Conservation (phyloP, 2,888 invertebrate genomes). For the Troides helena region DNA sequence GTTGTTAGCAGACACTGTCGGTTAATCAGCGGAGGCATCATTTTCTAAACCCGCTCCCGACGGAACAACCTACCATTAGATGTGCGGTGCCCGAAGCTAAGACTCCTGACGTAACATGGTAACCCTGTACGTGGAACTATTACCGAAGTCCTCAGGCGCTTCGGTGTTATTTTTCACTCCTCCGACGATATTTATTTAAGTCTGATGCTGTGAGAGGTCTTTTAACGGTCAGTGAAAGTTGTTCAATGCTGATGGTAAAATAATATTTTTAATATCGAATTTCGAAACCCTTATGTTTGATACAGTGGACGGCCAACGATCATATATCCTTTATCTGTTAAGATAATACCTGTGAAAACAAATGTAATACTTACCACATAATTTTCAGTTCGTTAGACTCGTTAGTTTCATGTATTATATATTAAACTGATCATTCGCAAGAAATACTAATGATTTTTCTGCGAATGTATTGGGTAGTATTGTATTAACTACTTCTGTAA, state of each 20-base stretch:
- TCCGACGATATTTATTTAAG: constrained; percentile 13
- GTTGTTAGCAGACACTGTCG: constrained; percentile 14
- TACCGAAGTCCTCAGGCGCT: constrained; percentile 17
- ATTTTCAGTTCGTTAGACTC: too few species aligned
- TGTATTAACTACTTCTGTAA: too few species aligned
- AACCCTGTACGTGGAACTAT: constrained; percentile 13
- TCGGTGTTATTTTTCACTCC: constrained; percentile 24
- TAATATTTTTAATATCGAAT: neutral
- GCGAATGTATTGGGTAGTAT: too few species aligned
- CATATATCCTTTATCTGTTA: too few species aligned
- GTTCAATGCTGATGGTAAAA: neutral
- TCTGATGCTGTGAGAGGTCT: neutral
- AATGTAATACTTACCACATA: too few species aligned
- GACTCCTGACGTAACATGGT: constrained; percentile 18
- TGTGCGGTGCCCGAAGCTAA: constrained; percentile 22
- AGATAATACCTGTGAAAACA: too few species aligned
- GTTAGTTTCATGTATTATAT: too few species aligned
- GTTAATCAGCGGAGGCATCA: constrained; percentile 24
- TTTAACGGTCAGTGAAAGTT: constrained; percentile 9
- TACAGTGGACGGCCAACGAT: neutral
- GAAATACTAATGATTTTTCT: too few species aligned
- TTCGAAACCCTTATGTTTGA: neutral
- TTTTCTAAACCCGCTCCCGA: constrained; percentile 24
- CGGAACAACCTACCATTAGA: constrained; percentile 21
- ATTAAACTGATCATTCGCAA: too few species aligned